Evolutionary conservation across 2,113 vertebrate species (phyloP).

Genomic region (Raja brachyura): DNA sequence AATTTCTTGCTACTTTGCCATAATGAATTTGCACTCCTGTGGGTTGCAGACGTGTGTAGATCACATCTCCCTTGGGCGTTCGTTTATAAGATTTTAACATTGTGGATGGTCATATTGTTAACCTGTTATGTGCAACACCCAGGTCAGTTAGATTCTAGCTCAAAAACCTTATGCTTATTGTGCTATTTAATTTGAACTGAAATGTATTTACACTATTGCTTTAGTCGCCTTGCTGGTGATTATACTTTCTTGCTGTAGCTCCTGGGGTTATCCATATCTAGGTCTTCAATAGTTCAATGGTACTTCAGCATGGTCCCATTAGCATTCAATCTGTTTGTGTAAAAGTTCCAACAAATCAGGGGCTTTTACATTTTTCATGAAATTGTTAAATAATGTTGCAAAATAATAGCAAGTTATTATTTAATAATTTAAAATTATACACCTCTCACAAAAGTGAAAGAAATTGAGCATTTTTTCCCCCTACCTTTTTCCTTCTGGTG

Average conservation of each 20-base stretch:
- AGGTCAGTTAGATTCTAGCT: not conserved
- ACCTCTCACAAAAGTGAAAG: not conserved
- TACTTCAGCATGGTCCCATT: not conserved
- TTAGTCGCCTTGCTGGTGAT: not conserved
- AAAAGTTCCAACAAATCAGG: not conserved
- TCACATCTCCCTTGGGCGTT: not conserved
- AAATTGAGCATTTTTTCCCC: not conserved
- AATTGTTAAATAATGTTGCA: not conserved
- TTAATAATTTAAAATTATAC: not conserved
- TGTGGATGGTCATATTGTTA: not conserved
- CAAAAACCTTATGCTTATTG: not conserved
- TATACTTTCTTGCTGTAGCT: not conserved
- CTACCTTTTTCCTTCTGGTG: not conserved
- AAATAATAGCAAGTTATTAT: not conserved
- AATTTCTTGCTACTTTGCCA: not conserved
- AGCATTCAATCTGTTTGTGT: not conserved
- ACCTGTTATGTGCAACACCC: not conserved
- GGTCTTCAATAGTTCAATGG: too few relatives aligned
- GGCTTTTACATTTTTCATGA: not conserved
- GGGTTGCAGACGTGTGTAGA: not conserved
- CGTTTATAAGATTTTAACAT: not conserved
- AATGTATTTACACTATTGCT: not conserved
- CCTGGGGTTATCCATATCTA: not conserved
- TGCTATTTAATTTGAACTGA: not conserved
- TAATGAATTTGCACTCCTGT: not conserved